Conservation (phyloP, 2,797 vertebrate species). For the Melanotaenia pygmaea region DNA sequence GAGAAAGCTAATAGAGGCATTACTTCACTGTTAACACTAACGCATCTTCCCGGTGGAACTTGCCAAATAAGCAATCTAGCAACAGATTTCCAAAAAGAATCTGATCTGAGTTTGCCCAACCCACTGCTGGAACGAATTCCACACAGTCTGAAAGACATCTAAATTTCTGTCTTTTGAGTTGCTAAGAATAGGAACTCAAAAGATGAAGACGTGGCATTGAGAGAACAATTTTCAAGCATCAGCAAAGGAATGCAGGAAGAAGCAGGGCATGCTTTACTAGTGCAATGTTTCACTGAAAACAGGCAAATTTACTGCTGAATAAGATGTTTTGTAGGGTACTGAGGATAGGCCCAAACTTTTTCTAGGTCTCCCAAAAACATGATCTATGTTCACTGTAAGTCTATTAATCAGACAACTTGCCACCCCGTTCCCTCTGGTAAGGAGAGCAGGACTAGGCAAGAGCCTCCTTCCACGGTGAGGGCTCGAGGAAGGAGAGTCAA, state of each 20-base stretch:
- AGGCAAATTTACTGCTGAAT: conserved; percentile 79
- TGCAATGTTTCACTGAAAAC: conserved; percentile 73
- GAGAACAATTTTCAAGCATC: conserved; percentile 27
- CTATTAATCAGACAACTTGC: conserved; percentile 81
- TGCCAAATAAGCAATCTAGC: neutral
- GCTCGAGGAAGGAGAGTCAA: conserved; percentile 73
- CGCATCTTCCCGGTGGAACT: neutral
- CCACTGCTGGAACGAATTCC: neutral
- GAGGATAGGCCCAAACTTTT: conserved; percentile 78
- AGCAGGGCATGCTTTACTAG: conserved; percentile 59
- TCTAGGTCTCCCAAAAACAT: conserved; percentile 81
- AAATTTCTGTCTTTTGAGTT: neutral
- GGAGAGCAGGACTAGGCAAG: conserved; percentile 74
- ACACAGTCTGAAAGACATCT: neutral
- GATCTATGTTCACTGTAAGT: conserved; percentile 80
- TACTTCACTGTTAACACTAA: neutral
- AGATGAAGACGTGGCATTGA: neutral
- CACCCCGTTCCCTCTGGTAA: conserved; percentile 80
- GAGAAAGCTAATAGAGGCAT: neutral
- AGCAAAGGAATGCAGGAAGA: conserved; percentile 53
- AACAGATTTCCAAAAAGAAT: neutral
- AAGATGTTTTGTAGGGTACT: conserved; percentile 76
- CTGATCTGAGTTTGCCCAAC: neutral
- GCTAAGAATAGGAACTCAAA: conserved; percentile 15
- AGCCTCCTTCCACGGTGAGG: conserved; percentile 67